These are phyloP conservation scores for Lordiphosa collinella DNA, from an alignment of 1,140 invertebrate species.

Conservation along the genomic window DNA sequence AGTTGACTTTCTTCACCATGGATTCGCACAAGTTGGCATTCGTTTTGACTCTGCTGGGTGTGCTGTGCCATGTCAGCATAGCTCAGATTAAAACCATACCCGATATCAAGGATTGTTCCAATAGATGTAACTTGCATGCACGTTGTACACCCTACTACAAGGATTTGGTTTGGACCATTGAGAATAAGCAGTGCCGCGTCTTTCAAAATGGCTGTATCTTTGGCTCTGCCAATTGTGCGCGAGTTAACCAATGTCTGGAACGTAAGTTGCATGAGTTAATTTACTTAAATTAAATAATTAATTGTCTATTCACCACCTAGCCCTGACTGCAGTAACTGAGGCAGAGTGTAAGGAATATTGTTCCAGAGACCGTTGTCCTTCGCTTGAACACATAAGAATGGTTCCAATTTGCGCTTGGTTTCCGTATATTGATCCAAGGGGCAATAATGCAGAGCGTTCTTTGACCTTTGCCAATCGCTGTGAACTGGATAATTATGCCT, in stretches of 20 bases:
- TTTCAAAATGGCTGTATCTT: slow-evolving; percentile 50
- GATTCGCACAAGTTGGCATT: slow-evolving; percentile 13
- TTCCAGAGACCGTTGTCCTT: slow-evolving; percentile 2
- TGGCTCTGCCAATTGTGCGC: slow-evolving; percentile 30
- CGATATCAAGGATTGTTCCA: slow-evolving; percentile 13
- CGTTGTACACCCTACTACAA: slow-evolving; percentile 35
- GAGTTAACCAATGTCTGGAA: slow-evolving; percentile 33
- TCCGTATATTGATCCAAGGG: slow-evolving; percentile 16
- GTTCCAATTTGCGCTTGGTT: slow-evolving; percentile 25
- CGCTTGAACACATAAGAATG: not conserved
- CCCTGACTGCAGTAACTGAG: slow-evolving; percentile 4
- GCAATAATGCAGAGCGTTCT: not conserved
- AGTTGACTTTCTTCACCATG: slow-evolving; percentile 7
- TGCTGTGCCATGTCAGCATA: slow-evolving; percentile 3
- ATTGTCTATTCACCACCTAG: not conserved
- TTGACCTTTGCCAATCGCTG: slow-evolving; percentile 21
- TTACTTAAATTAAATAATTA: not conserved
- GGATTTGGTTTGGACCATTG: slow-evolving; percentile 32
- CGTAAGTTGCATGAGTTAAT: slow-evolving; percentile 8
- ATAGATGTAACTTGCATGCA: slow-evolving; percentile 5
- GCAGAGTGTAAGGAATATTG: slow-evolving; percentile 23
- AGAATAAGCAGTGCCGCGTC: slow-evolving; percentile 25
- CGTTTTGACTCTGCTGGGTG: slow-evolving; percentile 1
- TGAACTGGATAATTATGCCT: slow-evolving; percentile 18
- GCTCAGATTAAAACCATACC: slow-evolving; percentile 2